These are phyloP conservation scores for Drosophila hydei DNA, from an alignment of 1,140 invertebrate species.

Conservation along the genomic window DNA sequence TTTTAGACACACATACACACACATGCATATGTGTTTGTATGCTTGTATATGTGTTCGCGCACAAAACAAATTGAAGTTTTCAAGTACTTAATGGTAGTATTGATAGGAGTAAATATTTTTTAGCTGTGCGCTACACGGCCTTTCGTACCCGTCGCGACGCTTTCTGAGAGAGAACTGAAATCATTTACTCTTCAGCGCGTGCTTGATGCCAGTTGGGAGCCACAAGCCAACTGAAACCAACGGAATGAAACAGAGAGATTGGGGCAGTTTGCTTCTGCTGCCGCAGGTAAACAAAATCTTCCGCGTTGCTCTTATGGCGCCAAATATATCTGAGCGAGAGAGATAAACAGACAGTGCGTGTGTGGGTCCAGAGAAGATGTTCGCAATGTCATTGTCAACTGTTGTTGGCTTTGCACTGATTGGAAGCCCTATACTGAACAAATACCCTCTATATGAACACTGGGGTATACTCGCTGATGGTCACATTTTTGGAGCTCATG, in stretches of 20 bases:
- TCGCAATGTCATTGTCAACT: constrained; percentile 75
- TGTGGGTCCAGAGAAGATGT: constrained; percentile 34
- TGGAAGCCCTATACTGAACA: constrained; percentile 60
- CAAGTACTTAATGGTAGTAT: constrained; percentile 52
- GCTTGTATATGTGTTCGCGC: constrained; percentile 14
- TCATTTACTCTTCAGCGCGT: constrained; percentile 45
- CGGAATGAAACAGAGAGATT: constrained; percentile 39
- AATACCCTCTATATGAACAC: constrained; percentile 22
- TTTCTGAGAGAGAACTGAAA: constrained; percentile 57
- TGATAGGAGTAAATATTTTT: constrained; percentile 39
- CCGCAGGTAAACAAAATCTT: constrained; percentile 54
- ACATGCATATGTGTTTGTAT: neutral
- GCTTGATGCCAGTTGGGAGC: constrained; percentile 50
- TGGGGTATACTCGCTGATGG: neutral
- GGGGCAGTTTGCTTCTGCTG: constrained; percentile 1
- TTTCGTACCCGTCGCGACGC: constrained; percentile 65
- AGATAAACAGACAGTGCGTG: constrained; percentile 11
- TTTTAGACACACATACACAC: neutral
- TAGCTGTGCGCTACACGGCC: constrained; percentile 29
- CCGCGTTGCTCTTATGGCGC: constrained; percentile 46
- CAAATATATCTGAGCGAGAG: constrained; percentile 26
- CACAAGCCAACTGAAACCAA: constrained; percentile 32
- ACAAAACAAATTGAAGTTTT: constrained; percentile 53
- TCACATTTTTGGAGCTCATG: too few species aligned
- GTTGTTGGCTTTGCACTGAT: constrained; percentile 36